Base-by-base conservation (phyloP, 1,140 invertebrate species). In the Halictus rubicundus region DNA sequence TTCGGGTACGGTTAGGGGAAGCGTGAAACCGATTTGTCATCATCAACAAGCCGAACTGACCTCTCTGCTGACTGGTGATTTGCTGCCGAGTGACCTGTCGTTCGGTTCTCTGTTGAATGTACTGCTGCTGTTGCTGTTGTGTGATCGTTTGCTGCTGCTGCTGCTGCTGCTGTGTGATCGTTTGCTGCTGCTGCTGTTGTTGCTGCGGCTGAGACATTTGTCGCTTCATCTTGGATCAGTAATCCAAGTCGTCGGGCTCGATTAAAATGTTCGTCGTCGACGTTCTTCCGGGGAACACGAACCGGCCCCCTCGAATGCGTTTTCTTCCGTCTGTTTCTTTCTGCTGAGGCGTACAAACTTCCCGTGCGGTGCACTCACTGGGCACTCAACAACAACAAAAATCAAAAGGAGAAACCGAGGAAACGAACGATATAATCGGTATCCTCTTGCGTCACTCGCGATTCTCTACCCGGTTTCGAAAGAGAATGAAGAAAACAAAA, bases 1-100 rank as follows among this genome's bases (percentile, higher is more conserved):
- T 2, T 12, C 42, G 42, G 14, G 42, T 46, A 2, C 8, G 1
- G 9, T 10, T 10, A 9, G 39, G 10, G 14, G 14, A 16, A n/a
- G 0, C 37, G 27, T 21, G 21, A 37, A 8, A 19, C 54, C 12
- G 42, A 46, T n/a, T 39, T 19, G 1, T 16, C 19, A n/a, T 37
- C 1, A 5, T 52, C 59, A 23, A 39, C n/a, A 68, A 66, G 16
- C 42, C 76, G 14, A 57, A 91, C 96, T 94, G 93, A 96, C 96
- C 96, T 96, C 95, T 95, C 93, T 96, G 95, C 91, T 96, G 96
- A 90, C 95, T 96, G 92, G 95, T 96, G 91, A 96, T 94, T 92
- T 93, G 91, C 81, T 97, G 96, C 85, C 95, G 94, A 71, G 95
- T 96, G 92, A 96, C 94, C 91, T 96, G 96, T 91, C 96, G 95